Conservation (phyloP, 2,113 vertebrate genomes). For the Suricata suricatta region DNA sequence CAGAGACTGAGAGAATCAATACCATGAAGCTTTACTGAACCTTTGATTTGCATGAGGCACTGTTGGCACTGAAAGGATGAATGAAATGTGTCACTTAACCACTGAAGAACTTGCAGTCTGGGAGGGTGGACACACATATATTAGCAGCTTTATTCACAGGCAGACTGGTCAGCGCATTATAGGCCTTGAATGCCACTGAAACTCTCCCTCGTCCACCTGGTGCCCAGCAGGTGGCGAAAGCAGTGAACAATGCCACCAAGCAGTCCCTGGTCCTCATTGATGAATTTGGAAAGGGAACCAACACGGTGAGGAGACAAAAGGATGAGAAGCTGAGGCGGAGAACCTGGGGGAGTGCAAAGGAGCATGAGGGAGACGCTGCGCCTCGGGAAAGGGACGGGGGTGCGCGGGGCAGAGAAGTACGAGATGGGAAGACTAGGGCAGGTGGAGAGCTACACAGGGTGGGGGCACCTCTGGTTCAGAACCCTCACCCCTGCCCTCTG, state of each 20-base stretch:
- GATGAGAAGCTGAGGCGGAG: not conserved
- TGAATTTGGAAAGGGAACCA: conserved; percentile 99
- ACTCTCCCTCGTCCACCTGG: not conserved
- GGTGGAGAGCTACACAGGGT: not conserved
- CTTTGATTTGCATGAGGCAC: not conserved
- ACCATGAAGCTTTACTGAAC: not conserved
- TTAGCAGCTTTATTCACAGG: not conserved
- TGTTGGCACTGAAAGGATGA: not conserved
- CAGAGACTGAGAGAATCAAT: not conserved
- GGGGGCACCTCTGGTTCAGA: not conserved
- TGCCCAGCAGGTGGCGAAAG: conserved; percentile 88
- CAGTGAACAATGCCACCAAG: conserved; percentile 93
- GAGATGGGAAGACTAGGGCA: not conserved
- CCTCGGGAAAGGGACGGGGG: not conserved
- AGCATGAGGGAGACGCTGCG: not conserved
- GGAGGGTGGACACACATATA: not conserved
- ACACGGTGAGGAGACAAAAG: conserved; percentile 87
- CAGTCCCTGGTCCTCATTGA: conserved; percentile 96
- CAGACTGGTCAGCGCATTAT: not conserved
- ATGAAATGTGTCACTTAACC: not conserved
- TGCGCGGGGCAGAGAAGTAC: not conserved
- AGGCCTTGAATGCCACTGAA: not conserved
- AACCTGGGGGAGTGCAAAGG: not conserved
- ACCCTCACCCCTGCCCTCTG: not conserved
- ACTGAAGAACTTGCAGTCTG: not conserved